Base-by-base conservation (phyloP, 1,140 invertebrate genomes). In the Popillia japonica region DNA sequence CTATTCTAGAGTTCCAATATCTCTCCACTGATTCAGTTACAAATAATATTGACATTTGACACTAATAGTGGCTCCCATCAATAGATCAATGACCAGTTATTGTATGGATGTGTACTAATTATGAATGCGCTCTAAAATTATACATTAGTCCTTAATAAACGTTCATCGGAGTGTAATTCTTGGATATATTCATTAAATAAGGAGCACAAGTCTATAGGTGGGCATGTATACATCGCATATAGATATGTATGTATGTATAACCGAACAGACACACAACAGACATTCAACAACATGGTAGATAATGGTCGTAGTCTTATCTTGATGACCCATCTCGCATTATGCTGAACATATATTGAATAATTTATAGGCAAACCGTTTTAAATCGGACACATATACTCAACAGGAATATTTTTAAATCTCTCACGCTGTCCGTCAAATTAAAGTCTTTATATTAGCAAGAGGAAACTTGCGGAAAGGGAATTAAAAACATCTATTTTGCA, bases 341-440 rank as follows among this genome's bases (percentile, higher is more conserved):
- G 61, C 61, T 27, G 27, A 68, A 68, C 61, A 34, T 68, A 68
- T 68, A 68, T 68, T 68, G 61, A 68, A 68, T 68, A 68, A 68
- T 68, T 68, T 68, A 68, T 68, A 68, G 61, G 61, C 61, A 68
- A 68, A 68, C 61, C 7, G 61, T 68, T 68, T 68, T 68, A 68
- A 68, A 68, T 68, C 61, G 61, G 61, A 27, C 61, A 68, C 22
- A 68, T 68, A 68, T 68, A 68, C 22, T 23, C 61, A 68, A 68
- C 61, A 68, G 61, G 61, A 34, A 34, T 68, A 68, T 68, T 68
- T 68, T 68, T 68, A 68, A 68, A 68, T 68, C 61, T 68, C 61
- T 68, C 22, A 27, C 61, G 27, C 61, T 34, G 61, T 68, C 61
- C 22, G 9, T 68, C 17, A 68, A 68, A 68, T 68, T 68, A 68